Evolutionary conservation across 2,888 invertebrate genomes (phyloP).

Genomic region (Drosophila colorata): DNA sequence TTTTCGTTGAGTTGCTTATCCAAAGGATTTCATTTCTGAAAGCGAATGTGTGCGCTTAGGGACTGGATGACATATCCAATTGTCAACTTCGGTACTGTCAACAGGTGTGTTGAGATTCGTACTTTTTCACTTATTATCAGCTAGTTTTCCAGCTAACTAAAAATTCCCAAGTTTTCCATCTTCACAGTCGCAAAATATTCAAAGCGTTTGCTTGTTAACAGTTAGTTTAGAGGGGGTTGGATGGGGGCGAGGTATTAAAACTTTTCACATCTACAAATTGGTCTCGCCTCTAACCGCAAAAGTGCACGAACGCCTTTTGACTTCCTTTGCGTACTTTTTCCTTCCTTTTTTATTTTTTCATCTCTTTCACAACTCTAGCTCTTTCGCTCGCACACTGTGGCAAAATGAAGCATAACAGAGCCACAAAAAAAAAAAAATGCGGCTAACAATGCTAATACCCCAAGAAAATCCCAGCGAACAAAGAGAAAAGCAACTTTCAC

Average conservation of each 20-base stretch:
- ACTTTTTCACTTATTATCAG: constrained; percentile 52
- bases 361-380: background rate
- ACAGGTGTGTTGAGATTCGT: constrained; percentile 25
- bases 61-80: background rate
- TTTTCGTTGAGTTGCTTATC: constrained; percentile 36
- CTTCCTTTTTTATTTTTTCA: constrained; percentile 8
- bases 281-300: constrained; percentile 76
- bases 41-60: background rate
- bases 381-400: constrained; percentile 15
- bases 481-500: constrained; percentile 65
- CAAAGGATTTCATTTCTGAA: constrained; percentile 14
- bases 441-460: constrained; percentile 73
- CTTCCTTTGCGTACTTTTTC: constrained; percentile 29
- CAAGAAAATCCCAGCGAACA: constrained; percentile 68
- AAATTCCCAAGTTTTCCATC: constrained; percentile 38
- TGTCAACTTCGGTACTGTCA: constrained; percentile 15
- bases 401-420: constrained; percentile 69
- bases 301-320: constrained; percentile 51
- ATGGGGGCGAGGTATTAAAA: constrained; percentile 37
- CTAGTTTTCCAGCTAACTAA: constrained; percentile 30
- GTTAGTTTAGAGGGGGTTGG: constrained; percentile 8
- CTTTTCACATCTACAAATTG: constrained; percentile 79
- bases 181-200: constrained; percentile 35
- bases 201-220: constrained; percentile 52
- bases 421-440: constrained; percentile 50